Conservation (phyloP, 2,113 vertebrate species). For the Ursus arctos region DNA sequence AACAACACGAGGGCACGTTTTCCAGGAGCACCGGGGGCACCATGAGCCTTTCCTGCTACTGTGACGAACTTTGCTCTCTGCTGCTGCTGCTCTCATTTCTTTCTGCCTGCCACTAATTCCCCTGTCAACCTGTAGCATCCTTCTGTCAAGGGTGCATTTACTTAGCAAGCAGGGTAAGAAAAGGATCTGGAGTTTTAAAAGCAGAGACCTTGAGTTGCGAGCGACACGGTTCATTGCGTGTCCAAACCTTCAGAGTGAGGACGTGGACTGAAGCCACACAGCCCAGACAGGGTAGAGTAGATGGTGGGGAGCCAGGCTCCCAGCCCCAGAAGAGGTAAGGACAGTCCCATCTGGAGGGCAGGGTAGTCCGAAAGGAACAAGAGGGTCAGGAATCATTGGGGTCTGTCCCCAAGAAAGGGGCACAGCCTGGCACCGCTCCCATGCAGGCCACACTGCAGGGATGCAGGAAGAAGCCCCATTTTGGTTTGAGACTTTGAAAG, state of each 20-base stretch:
- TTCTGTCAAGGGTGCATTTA: neutral
- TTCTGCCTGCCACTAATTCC: neutral
- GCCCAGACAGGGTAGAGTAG: neutral
- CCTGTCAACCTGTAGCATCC: neutral
- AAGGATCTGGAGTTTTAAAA: neutral
- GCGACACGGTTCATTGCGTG: neutral
- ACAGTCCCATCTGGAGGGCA: neutral
- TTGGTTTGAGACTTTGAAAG: neutral
- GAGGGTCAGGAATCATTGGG: too few relatives aligned
- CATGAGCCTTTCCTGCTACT: rapidly evolving
- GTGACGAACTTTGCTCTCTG: rapidly evolving
- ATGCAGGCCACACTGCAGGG: neutral
- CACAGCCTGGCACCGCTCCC: neutral
- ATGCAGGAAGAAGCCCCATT: neutral
- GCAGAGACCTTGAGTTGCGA: neutral
- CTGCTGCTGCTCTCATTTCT: neutral
- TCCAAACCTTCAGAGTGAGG: neutral
- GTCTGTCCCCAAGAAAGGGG: neutral
- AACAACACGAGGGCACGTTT: neutral
- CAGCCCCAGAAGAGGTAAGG: neutral
- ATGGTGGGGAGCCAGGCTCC: neutral
- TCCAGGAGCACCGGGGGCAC: neutral
- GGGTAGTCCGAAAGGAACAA: neutral
- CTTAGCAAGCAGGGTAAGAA: neutral
- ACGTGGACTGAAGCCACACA: neutral